Evolutionary conservation across 1,140 invertebrate species (phyloP).

Genomic region (Drosophila saltans): DNA sequence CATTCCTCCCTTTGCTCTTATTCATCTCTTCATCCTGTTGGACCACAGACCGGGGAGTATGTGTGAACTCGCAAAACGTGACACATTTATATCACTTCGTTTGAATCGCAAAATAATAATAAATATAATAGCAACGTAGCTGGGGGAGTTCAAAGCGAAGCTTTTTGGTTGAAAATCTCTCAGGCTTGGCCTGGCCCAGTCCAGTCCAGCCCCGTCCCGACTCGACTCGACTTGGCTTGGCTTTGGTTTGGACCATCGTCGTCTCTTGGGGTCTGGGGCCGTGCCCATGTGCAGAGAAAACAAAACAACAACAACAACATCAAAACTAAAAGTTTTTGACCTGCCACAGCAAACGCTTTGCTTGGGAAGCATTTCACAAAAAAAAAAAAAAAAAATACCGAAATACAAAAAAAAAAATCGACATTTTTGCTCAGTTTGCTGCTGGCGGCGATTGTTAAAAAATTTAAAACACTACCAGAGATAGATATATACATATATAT

Average conservation of each 20-base stretch:
- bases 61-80: constrained; percentile 81
- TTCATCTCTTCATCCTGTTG: constrained; percentile 7
- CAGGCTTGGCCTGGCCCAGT: constrained; percentile 1
- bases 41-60: constrained; percentile 59
- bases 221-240: constrained; percentile 1
- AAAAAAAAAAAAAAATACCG: not conserved
- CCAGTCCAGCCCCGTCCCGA: constrained; percentile 22
- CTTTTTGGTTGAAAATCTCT: constrained; percentile 20
- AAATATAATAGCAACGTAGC: constrained; percentile 75
- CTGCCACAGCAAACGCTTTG: constrained; percentile 54
- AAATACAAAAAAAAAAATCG: constrained; percentile 27
- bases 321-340: constrained; percentile 59
- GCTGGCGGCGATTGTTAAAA: constrained; percentile 58
- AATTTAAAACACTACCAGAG: constrained; percentile 43
- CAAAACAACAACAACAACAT: constrained; percentile 12
- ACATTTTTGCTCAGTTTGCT: constrained; percentile 56
- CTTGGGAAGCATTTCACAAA: constrained; percentile 49
- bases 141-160: constrained; percentile 43
- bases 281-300: constrained; percentile 60
- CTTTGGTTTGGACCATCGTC: constrained; percentile 3
- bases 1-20: not conserved
- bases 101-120: constrained; percentile 82
- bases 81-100: constrained; percentile 82
- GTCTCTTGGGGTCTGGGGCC: constrained; percentile 55
- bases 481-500: constrained; percentile 7